Conservation (phyloP, 1,140 invertebrate species). For the Saccostrea glomerata region DNA sequence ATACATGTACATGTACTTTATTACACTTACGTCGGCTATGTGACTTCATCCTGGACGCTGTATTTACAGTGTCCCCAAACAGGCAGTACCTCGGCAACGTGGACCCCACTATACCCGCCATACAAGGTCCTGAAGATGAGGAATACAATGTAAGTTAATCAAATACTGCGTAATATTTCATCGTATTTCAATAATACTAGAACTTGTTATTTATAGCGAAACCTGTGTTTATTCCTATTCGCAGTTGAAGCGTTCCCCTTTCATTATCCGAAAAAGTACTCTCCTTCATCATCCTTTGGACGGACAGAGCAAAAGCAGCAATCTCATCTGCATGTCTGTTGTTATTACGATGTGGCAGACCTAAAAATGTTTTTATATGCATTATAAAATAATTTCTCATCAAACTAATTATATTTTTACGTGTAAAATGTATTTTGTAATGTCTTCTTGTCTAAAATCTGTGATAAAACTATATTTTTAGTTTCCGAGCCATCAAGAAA, state of each 20-base stretch:
- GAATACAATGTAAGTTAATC: background rate
- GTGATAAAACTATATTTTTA: too few species aligned
- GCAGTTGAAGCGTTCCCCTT: conserved; percentile 58
- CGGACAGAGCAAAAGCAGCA: conserved; percentile 85
- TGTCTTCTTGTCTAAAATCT: too few species aligned
- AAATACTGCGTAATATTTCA: background rate
- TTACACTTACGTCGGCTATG: conserved; percentile 62
- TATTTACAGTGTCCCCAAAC: conserved; percentile 72
- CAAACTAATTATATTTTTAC: too few species aligned
- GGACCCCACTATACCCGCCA: conserved; percentile 71
- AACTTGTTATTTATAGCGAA: background rate
- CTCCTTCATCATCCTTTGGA: conserved; percentile 78
- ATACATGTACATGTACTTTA: too few species aligned
- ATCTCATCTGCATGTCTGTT: conserved; percentile 90
- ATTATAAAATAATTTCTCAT: too few species aligned
- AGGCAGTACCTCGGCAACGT: conserved; percentile 72
- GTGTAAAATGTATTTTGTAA: too few species aligned
- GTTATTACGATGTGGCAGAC: conserved; percentile 88
- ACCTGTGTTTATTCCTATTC: conserved; percentile 72
- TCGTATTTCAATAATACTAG: too few species aligned
- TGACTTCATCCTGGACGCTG: conserved; percentile 62
- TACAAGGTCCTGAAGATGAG: conserved; percentile 66
- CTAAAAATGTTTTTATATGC: too few species aligned
- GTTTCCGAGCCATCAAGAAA: too few species aligned
- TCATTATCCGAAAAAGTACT: conserved; percentile 55